Percentiles rank a stretch among this genome's conserved stretches.
Evolutionary conservation across 2,113 vertebrate species (phyloP).

Genomic region (Nycticebus coucang): DNA sequence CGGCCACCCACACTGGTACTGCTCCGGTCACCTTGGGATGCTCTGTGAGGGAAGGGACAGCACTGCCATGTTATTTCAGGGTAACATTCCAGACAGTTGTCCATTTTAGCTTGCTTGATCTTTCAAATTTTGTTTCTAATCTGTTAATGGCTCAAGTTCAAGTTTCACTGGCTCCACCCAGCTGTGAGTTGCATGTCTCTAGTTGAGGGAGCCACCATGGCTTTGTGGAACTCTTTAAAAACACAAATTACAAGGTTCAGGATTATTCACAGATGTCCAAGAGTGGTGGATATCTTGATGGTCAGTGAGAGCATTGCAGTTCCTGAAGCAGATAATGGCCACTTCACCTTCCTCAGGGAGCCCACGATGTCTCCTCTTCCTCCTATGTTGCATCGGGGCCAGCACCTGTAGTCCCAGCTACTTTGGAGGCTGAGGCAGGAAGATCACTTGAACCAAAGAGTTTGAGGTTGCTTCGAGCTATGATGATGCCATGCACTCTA

Average conservation of each 20-base stretch:
- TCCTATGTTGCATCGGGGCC: neutral
- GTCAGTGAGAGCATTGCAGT: neutral
- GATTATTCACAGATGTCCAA: slow-evolving; percentile 51
- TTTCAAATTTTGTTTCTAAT: slow-evolving; percentile 44
- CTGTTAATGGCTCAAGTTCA: slow-evolving; percentile 35
- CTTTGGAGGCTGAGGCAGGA: too few relatives aligned
- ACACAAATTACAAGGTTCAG: slow-evolving; percentile 55
- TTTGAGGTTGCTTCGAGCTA: too few relatives aligned
- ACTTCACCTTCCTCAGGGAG: slow-evolving; percentile 13
- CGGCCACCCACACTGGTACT: neutral
- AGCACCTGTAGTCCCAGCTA: too few relatives aligned
- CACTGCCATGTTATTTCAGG: neutral
- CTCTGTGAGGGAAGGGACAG: neutral
- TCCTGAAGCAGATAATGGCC: neutral
- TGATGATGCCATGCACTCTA: too few relatives aligned
- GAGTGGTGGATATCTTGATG: neutral
- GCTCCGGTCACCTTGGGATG: neutral
- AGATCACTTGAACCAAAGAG: too few relatives aligned
- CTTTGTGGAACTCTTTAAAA: slow-evolving; percentile 53
- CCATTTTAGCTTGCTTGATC: slow-evolving; percentile 40
- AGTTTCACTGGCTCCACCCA: neutral
- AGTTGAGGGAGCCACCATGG: neutral
- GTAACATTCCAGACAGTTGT: neutral
- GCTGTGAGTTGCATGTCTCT: neutral
- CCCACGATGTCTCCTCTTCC: neutral